A percentile compares a stretch with the other conserved stretches of the same genome.
Evolutionary conservation across 2,888 invertebrate species (phyloP).

Genomic region (Sinelater perroti): DNA sequence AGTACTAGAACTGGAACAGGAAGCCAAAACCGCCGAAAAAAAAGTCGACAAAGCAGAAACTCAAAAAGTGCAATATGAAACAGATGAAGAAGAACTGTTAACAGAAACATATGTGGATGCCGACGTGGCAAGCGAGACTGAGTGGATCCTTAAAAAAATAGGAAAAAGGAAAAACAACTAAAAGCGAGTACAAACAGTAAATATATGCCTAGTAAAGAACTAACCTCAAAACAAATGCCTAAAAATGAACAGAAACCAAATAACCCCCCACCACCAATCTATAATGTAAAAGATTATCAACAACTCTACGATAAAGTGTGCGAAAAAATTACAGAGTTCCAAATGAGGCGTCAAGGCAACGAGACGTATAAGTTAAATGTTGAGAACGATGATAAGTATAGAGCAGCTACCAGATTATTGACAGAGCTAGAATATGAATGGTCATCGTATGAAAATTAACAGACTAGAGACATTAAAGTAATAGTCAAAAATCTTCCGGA

Average conservation of each 20-base stretch:
- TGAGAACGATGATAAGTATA: slow-evolving; percentile 1
- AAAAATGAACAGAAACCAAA: slow-evolving; percentile 2
- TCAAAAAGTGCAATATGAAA: slow-evolving; percentile 3
- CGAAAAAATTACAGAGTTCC: slow-evolving; percentile 1
- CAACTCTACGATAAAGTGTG: slow-evolving; percentile 3
- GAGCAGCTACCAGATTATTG: slow-evolving; percentile 1
- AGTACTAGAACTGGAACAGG: slow-evolving; percentile 3
- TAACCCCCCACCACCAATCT: background rate
- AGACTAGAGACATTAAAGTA: background rate
- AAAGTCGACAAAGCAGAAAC: background rate
- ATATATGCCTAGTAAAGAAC: background rate
- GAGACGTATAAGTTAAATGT: slow-evolving; percentile 1
- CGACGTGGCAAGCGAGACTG: background rate
- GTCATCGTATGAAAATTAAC: slow-evolving; percentile 3
- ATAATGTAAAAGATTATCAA: slow-evolving; percentile 1
- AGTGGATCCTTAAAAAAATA: background rate
- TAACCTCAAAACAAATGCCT: slow-evolving; percentile 1
- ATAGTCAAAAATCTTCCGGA: background rate
- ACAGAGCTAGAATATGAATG: slow-evolving; percentile 4
- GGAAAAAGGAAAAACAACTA: slow-evolving; percentile 1
- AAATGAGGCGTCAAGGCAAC: slow-evolving; percentile 4
- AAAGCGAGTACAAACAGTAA: slow-evolving; percentile 4
- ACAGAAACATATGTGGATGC: background rate
- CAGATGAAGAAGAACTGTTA: slow-evolving; percentile 2
- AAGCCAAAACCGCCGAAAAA: slow-evolving; percentile 1